These are phyloP conservation scores for Agrilus mali DNA, from an alignment of 2,888 invertebrate species.

Conservation along the genomic window DNA sequence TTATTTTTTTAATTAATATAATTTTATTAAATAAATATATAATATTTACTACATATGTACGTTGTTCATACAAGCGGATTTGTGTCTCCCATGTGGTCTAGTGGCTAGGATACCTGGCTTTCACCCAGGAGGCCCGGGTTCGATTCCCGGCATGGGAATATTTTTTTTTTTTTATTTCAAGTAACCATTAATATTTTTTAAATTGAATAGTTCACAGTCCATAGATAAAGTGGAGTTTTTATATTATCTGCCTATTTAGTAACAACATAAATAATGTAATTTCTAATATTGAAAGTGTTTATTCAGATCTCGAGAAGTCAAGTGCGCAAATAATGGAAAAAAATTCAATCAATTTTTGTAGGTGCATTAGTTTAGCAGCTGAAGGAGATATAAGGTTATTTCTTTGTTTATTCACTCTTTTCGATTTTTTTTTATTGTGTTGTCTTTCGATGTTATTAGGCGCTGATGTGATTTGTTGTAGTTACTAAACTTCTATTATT, in stretches of 20 bases:
- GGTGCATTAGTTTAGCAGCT: slow-evolving; percentile 13
- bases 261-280: no score
- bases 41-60: no score
- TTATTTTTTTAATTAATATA: no score
- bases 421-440: not conserved
- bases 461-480: not conserved
- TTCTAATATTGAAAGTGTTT: no score
- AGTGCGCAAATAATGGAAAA: no score
- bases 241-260: no score
- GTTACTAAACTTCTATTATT: no score
- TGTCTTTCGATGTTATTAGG: not conserved
- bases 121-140: slow-evolving; percentile 51
- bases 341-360: no score
- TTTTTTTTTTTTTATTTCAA: slow-evolving; percentile 17
- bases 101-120: slow-evolving; percentile 48
- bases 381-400: slow-evolving; percentile 13
- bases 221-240: no score
- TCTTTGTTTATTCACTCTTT: not conserved
- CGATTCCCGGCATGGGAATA: slow-evolving; percentile 45
- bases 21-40: no score
- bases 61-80: not conserved
- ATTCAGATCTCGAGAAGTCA: no score
- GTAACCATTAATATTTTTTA: not conserved
- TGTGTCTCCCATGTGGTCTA: slow-evolving; percentile 39
- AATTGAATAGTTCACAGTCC: no score